A percentile compares a stretch with the other conserved stretches of the same genome.
phyloP scores from a whole-genome alignment of 2,113 vertebrate genomes.

The Nothoprocta perdicaria region DNA sequence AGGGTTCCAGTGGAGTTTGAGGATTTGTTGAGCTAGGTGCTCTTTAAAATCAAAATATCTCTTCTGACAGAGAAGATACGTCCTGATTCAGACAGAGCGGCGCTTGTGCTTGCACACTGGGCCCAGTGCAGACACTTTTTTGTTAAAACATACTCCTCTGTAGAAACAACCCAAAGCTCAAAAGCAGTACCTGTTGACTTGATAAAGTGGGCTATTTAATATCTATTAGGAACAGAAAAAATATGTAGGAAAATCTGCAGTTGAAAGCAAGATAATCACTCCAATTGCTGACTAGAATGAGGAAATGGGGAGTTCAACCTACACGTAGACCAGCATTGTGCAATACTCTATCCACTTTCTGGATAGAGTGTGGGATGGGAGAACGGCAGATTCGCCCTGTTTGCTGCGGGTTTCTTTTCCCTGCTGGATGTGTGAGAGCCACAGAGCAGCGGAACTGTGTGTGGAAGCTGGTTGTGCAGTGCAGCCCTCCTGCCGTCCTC shows the following conservation, averaged over 20 bases:
- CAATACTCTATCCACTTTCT: neutral
- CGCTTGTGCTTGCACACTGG: neutral
- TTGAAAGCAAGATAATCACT: neutral
- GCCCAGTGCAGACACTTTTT: neutral
- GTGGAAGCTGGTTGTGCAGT: rapidly evolving
- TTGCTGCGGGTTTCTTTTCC: neutral
- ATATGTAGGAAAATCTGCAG: neutral
- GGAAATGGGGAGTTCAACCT: neutral
- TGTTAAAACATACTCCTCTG: neutral
- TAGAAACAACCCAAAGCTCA: neutral
- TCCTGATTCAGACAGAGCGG: neutral
- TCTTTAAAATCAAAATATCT: neutral
- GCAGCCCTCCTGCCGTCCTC: neutral
- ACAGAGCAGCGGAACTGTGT: too few species aligned
- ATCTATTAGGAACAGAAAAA: neutral
- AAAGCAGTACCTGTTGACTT: neutral
- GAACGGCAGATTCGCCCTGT: neutral
- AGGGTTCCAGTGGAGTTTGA: neutral
- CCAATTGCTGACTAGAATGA: neutral
- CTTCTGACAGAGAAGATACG: neutral
- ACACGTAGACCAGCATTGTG: neutral
- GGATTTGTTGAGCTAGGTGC: neutral
- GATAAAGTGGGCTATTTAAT: neutral
- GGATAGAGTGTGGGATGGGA: neutral
- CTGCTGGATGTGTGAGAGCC: neutral